Evolutionary conservation across 2,797 vertebrate genomes (phyloP).

Genomic region (Austrolebias charrua): DNA sequence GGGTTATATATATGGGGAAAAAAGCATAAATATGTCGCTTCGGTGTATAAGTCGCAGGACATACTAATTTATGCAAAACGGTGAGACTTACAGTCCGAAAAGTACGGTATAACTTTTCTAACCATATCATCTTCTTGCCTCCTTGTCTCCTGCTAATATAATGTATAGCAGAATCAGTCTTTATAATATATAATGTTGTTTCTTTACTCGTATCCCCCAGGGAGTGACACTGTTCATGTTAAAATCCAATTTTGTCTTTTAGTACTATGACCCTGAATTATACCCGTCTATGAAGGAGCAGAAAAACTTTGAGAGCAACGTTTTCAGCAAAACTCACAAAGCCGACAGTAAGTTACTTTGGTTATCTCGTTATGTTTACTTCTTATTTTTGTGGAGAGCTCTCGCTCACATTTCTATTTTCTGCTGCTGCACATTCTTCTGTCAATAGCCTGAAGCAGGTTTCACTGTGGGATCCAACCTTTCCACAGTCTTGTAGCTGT

Average conservation of each 20-base stretch:
- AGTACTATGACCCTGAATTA: conserved; percentile 87
- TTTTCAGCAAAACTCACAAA: conserved; percentile 89
- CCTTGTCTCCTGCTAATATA: not conserved
- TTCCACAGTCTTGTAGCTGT: not conserved
- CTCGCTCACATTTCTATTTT: conserved; percentile 53
- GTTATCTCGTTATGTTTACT: not conserved
- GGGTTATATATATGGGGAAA: no score
- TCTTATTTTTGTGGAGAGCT: not conserved
- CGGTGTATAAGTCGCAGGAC: no score
- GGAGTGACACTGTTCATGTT: no score
- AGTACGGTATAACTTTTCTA: no score
- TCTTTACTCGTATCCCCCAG: no score
- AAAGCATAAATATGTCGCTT: no score
- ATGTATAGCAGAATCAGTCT: no score
- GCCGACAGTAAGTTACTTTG: conserved; percentile 75
- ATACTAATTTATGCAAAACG: no score
- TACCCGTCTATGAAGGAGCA: conserved; percentile 89
- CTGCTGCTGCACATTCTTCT: conserved; percentile 11
- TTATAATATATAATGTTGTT: no score
- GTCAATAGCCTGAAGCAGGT: conserved; percentile 15
- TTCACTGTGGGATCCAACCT: not conserved
- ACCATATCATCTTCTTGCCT: no score
- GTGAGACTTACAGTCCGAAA: no score
- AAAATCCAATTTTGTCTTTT: conserved; percentile 19
- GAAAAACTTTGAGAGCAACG: conserved; percentile 87